phyloP scores from a whole-genome alignment of 2,113 vertebrate species.

The Lutjanus erythropterus region DNA sequence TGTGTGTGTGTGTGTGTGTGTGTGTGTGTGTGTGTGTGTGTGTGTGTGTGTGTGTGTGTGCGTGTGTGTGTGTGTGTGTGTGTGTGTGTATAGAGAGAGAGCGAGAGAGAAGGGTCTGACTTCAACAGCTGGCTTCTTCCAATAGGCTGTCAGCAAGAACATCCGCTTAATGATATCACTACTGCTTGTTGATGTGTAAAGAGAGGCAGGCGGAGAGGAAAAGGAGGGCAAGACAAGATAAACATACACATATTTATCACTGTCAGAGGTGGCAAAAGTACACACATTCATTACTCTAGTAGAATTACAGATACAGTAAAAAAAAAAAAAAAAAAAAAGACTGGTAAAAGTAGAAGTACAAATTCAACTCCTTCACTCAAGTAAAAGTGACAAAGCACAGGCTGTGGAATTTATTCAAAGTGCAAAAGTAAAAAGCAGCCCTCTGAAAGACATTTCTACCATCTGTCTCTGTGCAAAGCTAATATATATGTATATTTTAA shows the following conservation, averaged over 20 bases:
- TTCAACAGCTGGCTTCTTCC: constrained; percentile 75
- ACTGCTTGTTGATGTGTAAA: constrained; percentile 60
- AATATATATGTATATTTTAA: no score
- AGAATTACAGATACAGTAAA: no score
- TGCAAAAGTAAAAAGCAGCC: no score
- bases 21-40: constrained; percentile 35
- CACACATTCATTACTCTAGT: no score
- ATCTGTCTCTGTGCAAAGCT: no score
- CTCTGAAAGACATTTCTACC: no score
- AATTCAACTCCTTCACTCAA: no score
- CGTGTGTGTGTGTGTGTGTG: constrained; percentile 23
- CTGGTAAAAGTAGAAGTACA: no score
- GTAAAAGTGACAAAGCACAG: no score
- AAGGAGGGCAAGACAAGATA: constrained; percentile 5
- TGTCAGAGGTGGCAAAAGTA: no score
- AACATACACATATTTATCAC: constrained; percentile 17
- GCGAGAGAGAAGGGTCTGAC: constrained; percentile 37
- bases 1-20: constrained; percentile 30
- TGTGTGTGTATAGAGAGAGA: constrained; percentile 23
- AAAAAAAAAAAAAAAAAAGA: no score
- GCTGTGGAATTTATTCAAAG: no score
- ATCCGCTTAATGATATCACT: constrained; percentile 62
- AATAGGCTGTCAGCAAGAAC: constrained; percentile 66
- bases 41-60: constrained; percentile 37
- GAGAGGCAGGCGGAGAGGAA: constrained; percentile 29